phyloP scores from a whole-genome alignment of 2,888 invertebrate genomes.

The Helobdella robusta region DNA sequence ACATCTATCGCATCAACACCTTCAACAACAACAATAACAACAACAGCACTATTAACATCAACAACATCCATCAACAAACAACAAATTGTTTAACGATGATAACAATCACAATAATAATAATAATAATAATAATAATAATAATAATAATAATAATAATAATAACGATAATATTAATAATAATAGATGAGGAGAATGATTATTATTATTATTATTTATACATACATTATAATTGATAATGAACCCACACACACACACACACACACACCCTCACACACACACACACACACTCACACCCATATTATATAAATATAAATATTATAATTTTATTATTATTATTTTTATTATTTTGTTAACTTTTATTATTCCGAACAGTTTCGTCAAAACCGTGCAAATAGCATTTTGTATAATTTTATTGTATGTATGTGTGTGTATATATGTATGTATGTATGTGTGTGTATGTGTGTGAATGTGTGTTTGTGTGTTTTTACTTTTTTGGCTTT shows the following conservation, averaged over 20 bases:
- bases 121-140: constrained; percentile 15
- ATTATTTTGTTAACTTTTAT: too few species aligned
- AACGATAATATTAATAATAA: not conserved
- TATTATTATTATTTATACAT: too few species aligned
- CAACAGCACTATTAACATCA: not conserved
- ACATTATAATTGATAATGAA: too few species aligned
- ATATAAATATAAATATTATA: too few species aligned
- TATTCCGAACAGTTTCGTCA: too few species aligned
- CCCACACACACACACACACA: too few species aligned
- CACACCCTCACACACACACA: too few species aligned
- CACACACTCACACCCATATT: too few species aligned
- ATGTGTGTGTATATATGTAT: constrained; percentile 16
- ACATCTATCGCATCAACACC: too few species aligned
- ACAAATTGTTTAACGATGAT: not conserved
- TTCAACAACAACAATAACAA: not conserved
- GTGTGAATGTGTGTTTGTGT: not conserved
- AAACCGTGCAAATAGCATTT: too few species aligned
- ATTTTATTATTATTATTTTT: too few species aligned
- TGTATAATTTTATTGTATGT: not conserved
- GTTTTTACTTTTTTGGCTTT: not conserved
- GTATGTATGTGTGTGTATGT: constrained; percentile 9
- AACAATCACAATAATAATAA: constrained; percentile 6
- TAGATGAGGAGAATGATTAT: too few species aligned
- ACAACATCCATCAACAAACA: not conserved
- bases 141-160: not conserved